phyloP scores from a whole-genome alignment of 1,140 invertebrate species.

The Araneus ventricosus region DNA sequence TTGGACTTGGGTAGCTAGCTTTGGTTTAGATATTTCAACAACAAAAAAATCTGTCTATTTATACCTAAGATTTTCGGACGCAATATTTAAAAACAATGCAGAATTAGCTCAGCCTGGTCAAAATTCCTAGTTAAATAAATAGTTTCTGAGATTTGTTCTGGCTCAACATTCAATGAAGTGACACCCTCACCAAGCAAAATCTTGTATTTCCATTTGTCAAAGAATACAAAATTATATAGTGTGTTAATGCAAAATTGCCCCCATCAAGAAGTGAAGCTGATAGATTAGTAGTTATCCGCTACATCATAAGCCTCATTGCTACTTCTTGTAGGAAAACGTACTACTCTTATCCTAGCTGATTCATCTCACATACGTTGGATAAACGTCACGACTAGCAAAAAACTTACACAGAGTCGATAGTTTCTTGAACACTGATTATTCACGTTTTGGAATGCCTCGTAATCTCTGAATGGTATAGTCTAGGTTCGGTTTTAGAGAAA shows the following conservation, averaged over 20 bases:
- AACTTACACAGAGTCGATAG: too few species aligned
- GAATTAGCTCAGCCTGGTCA: slow-evolving; percentile 6
- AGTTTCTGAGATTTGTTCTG: slow-evolving; percentile 43
- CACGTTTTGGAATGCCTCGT: too few species aligned
- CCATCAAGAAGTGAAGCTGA: slow-evolving; percentile 77
- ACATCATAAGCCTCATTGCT: slow-evolving; percentile 81
- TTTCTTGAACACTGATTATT: too few species aligned
- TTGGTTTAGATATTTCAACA: slow-evolving; percentile 61
- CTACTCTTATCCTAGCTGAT: slow-evolving; percentile 80
- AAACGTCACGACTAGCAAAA: background rate
- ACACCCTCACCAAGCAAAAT: background rate
- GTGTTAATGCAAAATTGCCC: background rate
- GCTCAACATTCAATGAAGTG: background rate
- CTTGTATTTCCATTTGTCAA: slow-evolving; percentile 18
- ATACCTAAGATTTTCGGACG: background rate
- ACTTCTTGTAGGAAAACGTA: slow-evolving; percentile 78
- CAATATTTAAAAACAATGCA: background rate
- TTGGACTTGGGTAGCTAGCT: background rate
- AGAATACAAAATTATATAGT: background rate
- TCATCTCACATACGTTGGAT: slow-evolving; percentile 78
- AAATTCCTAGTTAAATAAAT: slow-evolving; percentile 14
- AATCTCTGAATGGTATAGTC: too few species aligned
- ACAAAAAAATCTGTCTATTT: slow-evolving; percentile 14
- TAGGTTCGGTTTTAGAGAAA: too few species aligned
- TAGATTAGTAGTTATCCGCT: slow-evolving; percentile 80